These are phyloP conservation scores for Pholis gunnellus DNA, from an alignment of 2,113 vertebrate species.

Conservation along the genomic window DNA sequence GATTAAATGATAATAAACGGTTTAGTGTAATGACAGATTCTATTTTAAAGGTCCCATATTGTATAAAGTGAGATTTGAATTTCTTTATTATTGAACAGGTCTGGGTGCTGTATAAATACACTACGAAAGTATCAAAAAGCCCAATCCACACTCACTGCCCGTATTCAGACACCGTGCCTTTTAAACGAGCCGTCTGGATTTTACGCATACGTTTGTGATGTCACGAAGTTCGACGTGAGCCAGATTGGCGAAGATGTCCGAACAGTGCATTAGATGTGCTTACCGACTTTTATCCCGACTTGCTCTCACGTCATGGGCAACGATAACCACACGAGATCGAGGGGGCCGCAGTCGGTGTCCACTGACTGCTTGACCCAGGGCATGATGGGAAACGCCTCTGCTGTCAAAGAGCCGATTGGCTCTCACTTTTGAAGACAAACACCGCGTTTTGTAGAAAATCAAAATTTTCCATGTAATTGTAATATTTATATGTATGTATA, in stretches of 20 bases:
- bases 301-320: too few species aligned
- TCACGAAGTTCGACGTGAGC: too few species aligned
- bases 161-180: too few species aligned
- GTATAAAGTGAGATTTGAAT: not conserved
- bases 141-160: not conserved
- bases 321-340: not conserved
- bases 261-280: too few species aligned
- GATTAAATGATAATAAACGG: slow-evolving; percentile 1
- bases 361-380: too few species aligned
- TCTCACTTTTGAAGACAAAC: not conserved
- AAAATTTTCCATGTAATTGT: not conserved
- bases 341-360: too few species aligned
- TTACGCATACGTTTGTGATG: too few species aligned
- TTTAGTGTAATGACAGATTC: not conserved
- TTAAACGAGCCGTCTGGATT: not conserved
- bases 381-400: not conserved
- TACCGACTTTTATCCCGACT: too few species aligned
- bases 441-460: not conserved
- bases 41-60: not conserved
- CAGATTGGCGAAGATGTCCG: too few species aligned
- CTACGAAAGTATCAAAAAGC: not conserved
- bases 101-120: not conserved
- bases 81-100: not conserved
- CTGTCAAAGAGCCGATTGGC: not conserved
- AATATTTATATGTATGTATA: too few species aligned